Evolutionary conservation across 2,888 invertebrate species (phyloP).

Genomic region (Exephanes ischioxanthus): DNA sequence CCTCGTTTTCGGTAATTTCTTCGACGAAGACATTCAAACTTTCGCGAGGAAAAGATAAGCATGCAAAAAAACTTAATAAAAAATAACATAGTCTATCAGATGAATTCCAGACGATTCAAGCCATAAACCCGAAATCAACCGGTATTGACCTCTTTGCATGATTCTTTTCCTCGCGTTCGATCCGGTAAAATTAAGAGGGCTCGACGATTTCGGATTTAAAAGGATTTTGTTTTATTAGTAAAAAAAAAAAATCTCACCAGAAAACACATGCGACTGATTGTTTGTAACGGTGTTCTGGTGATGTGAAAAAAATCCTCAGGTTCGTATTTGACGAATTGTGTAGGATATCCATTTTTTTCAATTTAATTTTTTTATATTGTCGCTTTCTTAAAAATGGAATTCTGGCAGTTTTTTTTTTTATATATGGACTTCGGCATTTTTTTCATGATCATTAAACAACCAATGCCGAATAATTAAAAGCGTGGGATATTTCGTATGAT

Average conservation of each 20-base stretch:
- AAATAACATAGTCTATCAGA: background rate
- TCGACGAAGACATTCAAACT: background rate
- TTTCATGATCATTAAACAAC: background rate
- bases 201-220: background rate
- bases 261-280: background rate
- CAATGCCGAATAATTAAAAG: background rate
- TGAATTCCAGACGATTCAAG: background rate
- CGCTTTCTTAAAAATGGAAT: background rate
- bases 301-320: background rate
- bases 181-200: background rate
- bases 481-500: background rate
- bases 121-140: background rate
- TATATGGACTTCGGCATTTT: background rate
- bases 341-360: background rate
- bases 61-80: background rate
- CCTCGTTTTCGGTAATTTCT: constrained; percentile 93
- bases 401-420: background rate
- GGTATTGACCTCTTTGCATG: background rate
- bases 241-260: background rate
- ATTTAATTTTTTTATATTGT: background rate
- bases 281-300: no score
- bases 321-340: background rate
- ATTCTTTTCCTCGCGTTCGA: background rate
- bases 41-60: background rate
- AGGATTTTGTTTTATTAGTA: background rate